A percentile compares a stretch with the other conserved stretches of the same genome.
phyloP scores from a whole-genome alignment of 2,888 invertebrate genomes.

The Capitulum mitella region DNA sequence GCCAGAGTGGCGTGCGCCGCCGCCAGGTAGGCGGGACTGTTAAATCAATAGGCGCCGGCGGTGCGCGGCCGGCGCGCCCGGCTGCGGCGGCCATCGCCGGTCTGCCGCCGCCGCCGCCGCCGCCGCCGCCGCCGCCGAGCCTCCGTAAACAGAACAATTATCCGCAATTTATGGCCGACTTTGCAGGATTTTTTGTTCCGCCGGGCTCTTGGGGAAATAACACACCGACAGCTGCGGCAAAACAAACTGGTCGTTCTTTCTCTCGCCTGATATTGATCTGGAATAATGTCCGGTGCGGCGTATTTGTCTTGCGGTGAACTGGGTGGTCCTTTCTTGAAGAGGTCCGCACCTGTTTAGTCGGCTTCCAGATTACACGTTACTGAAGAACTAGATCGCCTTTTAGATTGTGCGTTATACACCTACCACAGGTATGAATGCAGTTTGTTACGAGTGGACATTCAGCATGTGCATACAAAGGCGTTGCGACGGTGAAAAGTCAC shows the following conservation, averaged over 20 bases:
- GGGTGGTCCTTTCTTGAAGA: no score
- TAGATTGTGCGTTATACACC: no score
- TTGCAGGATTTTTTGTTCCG: conserved; percentile 2
- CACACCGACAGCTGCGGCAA: background rate
- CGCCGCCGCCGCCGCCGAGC: background rate
- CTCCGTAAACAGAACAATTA: conserved; percentile 20
- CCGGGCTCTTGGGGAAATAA: conserved; percentile 4
- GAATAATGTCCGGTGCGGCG: background rate
- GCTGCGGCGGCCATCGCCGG: background rate
- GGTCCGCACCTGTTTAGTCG: no score
- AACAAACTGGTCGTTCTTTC: background rate
- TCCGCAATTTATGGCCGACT: conserved; percentile 20
- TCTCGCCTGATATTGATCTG: background rate
- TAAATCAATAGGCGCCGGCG: conserved; percentile 10
- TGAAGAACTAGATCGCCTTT: no score
- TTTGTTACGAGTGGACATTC: no score
- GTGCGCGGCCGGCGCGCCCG: background rate
- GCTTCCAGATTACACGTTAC: no score
- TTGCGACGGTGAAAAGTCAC: no score
- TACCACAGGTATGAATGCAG: no score
- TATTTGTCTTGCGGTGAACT: background rate
- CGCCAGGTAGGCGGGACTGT: conserved; percentile 21
- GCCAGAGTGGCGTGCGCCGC: background rate
- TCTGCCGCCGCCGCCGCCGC: background rate
- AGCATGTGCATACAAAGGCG: no score